These are phyloP conservation scores for Cataglyphis rosenhaueri DNA, from an alignment of 2,888 invertebrate genomes.

Conservation along the genomic window DNA sequence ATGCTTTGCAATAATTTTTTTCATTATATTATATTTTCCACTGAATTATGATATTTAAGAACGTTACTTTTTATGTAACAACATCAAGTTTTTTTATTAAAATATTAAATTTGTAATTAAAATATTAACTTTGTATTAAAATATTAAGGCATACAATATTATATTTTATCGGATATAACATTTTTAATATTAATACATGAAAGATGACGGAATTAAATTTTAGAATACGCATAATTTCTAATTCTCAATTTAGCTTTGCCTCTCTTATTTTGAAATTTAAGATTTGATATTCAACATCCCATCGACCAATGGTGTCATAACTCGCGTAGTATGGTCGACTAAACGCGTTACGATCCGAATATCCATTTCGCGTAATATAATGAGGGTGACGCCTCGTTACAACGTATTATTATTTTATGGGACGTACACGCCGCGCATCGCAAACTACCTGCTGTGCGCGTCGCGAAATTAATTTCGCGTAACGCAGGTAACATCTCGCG, in stretches of 20 bases:
- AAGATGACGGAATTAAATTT: neutral
- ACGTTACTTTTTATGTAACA: neutral
- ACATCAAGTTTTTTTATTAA: neutral
- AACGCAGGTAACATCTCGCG: conserved; percentile 65
- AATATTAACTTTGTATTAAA: neutral
- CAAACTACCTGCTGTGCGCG: conserved; percentile 40
- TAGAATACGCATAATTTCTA: neutral
- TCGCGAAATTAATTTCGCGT: conserved; percentile 68
- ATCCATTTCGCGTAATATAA: conserved; percentile 34
- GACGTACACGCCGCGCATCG: conserved; percentile 19
- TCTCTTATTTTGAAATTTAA: neutral
- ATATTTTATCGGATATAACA: neutral
- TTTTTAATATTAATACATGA: neutral
- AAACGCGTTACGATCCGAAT: conserved; percentile 13
- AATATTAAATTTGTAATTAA: no score
- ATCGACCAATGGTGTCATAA: neutral
- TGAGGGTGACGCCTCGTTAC: conserved; percentile 44
- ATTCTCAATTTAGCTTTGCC: neutral
- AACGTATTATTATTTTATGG: conserved; percentile 49
- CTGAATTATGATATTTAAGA: neutral
- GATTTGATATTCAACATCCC: neutral
- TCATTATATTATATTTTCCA: neutral
- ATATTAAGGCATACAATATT: neutral
- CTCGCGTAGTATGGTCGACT: conserved; percentile 10
- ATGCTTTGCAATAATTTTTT: neutral